phyloP scores from a whole-genome alignment of 1,140 invertebrate species.

The Euura saliciscinereae region DNA sequence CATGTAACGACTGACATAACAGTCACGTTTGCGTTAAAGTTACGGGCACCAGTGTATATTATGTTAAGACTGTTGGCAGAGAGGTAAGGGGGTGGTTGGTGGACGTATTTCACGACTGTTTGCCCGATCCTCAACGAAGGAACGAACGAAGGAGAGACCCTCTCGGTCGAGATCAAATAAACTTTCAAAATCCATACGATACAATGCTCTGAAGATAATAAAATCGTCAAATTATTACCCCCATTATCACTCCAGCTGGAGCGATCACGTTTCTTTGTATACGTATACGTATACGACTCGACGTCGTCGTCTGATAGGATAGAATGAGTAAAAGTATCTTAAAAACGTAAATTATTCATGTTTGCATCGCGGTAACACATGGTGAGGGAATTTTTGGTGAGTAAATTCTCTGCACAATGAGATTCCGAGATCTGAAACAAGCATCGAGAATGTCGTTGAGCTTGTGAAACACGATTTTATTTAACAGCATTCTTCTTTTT shows the following conservation, averaged over 20 bases:
- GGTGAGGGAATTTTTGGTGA: too few species aligned
- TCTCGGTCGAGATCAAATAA: slow-evolving; percentile 9
- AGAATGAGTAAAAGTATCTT: too few species aligned
- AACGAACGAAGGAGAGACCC: neutral
- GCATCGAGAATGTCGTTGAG: neutral
- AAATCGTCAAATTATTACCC: slow-evolving; percentile 38
- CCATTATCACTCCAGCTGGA: neutral
- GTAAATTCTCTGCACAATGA: too few species aligned
- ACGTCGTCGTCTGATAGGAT: too few species aligned
- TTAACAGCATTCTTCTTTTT: too few species aligned
- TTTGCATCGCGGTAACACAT: too few species aligned
- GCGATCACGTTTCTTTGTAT: too few species aligned
- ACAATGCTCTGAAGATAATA: slow-evolving; percentile 24
- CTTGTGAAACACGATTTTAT: too few species aligned
- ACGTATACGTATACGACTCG: too few species aligned
- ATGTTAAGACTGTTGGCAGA: slow-evolving; percentile 12
- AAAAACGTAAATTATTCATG: too few species aligned
- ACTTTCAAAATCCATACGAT: neutral
- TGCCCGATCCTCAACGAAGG: neutral
- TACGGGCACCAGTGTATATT: slow-evolving; percentile 15
- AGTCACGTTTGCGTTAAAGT: slow-evolving; percentile 16
- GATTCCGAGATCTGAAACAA: neutral
- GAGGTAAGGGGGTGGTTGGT: neutral
- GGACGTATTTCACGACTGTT: slow-evolving; percentile 17
- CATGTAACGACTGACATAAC: slow-evolving; percentile 17